phyloP scores from a whole-genome alignment of 2,888 invertebrate species.

The Tetanocera ferruginea region DNA sequence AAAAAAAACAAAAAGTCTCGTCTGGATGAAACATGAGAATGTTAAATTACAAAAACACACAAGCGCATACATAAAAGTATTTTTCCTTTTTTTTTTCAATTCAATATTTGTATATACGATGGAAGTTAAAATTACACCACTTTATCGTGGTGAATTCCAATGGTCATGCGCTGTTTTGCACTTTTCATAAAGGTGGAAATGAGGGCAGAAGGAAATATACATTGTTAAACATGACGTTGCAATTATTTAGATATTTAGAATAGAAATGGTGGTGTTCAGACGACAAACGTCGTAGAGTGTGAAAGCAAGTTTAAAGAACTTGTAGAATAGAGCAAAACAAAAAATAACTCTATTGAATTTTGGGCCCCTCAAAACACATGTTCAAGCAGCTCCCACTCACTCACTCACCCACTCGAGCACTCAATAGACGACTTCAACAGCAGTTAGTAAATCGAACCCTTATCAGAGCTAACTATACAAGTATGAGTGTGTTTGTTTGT shows the following conservation, averaged over 20 bases:
- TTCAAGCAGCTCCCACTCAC: background rate
- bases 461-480: background rate
- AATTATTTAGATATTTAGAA: background rate
- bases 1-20: background rate
- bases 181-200: background rate
- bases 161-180: background rate
- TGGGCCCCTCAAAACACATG: background rate
- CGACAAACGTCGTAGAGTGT: too few relatives aligned
- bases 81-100: too few relatives aligned
- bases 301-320: too few relatives aligned
- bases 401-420: background rate
- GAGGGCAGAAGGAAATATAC: too few relatives aligned
- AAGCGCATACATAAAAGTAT: background rate
- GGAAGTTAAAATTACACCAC: background rate
- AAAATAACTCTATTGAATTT: background rate
- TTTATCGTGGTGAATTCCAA: background rate
- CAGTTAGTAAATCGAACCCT: background rate
- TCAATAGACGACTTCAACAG: background rate
- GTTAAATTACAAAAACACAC: background rate
- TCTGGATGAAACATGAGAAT: conserved; percentile 14
- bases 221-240: background rate
- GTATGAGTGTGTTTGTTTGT: too few relatives aligned
- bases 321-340: background rate
- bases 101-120: too few relatives aligned
- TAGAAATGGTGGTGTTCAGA: too few relatives aligned